Evolutionary conservation across 2,113 vertebrate genomes (phyloP), one percentile per base, ranked within the genome.

Genomic region (Actinemys pallida): DNA sequence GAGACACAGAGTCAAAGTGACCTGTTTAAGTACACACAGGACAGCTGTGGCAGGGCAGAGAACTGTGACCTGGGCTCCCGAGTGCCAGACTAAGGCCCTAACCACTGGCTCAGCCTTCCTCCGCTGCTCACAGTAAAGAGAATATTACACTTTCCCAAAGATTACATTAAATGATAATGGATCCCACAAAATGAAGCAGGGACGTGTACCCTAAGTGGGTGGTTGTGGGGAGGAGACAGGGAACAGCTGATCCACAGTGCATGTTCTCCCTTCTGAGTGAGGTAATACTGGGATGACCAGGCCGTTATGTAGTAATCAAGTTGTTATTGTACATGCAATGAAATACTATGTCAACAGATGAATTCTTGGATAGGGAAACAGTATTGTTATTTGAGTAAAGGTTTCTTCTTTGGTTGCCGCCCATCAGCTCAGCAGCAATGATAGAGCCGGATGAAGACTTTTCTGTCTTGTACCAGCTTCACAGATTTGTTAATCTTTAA

Each of bases 201-300:
- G 91, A 95, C 39, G 39, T 39, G 39, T 39, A 39, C 39, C 39
- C 39, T 39, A 39, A 39, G 39, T 39, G 39, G 39, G 39, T 39
- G 39, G 39, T 39, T 39, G 39, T 39, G 39, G 39, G 39, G 39
- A 39, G 39, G 39, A 39, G 39, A 39, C 39, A 39, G 39, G 39
- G 39, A 39, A 39, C 39, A 39, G 39, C 39, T 39, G 39, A 39
- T 39, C 39, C 39, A 39, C 39, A 39, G 39, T 39, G 39, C 39
- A 39, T 39, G 39, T 39, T 39, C 39, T 39, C 39, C 39, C 39
- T 93, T 96, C 91, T 95, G 39, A 90, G 87, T 49, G 82, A 95
- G 53, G 24, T 31, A 85, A 86, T 92, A 91, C 93, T 96, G 89
- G 91, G 94, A 91, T 87, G 83, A 90, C 47, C 86, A 88, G 27